Evolutionary conservation across 1,140 invertebrate genomes (phyloP), one percentile per base, ranked within the genome.

Genomic region (Contarinia nasturtii): DNA sequence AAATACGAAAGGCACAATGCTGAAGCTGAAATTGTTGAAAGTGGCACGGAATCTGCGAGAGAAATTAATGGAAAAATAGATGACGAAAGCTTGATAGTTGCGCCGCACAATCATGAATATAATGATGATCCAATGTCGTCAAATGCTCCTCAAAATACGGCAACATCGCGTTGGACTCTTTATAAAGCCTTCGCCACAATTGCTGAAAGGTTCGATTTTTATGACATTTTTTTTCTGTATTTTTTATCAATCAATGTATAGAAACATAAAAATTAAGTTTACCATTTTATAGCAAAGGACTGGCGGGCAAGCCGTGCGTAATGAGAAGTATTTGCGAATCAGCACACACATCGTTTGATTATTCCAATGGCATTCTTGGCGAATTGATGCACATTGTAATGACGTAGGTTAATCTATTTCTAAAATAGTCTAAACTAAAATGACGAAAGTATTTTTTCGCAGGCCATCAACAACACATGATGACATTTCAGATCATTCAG

Each of bases 241-340:
- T 40, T 40, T 15, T 36, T 36, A 36, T 10, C 8, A 8, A 36
- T n/a, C 34, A n/a, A 36, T 36, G 8, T n/a, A n/a, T n/a, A n/a
- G n/a, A n/a, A n/a, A n/a, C n/a, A n/a, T n/a, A n/a, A n/a, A n/a
- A 34, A 34, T 34, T 34, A 34, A 34, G 7, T 34, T 34, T 34
- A 7, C 7, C 7, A 8, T 34, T 34, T 34, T 54, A n/a, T 53
- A 71, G 70, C 38, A 67, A 76, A 57, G 77, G 77, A 8, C 70
- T 73, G 49, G 66, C 72, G 51, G 81, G 80, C 8, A 71, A 75
- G 51, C 68, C 71, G 49, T 85, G 82, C 61, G 67, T 85, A 43
- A 68, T 83, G 38, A 74, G 75, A 56, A 75, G 75, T 50, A 78
- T 86, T 56, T 86, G 82, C 57, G 81, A 85, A 64, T 71, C 73